Conservation (phyloP, 2,113 vertebrate species). For the Octodon degus region DNA sequence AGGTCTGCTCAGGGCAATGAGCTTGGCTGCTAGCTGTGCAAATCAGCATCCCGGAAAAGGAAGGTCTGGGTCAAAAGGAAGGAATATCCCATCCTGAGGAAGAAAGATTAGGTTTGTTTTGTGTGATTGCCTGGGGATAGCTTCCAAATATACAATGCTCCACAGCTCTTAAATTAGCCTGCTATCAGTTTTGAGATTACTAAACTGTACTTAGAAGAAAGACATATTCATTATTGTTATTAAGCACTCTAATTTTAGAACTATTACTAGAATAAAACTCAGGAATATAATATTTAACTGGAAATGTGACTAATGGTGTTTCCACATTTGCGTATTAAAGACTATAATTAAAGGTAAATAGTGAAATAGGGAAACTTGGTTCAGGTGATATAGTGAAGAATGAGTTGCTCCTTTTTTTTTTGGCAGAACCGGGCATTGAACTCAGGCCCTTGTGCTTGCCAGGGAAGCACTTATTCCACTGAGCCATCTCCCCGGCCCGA, state of each 20-base stretch:
- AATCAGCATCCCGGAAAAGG: conserved; percentile 90
- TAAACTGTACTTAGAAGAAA: conserved; percentile 81
- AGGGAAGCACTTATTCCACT: no score
- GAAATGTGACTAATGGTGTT: conserved; percentile 82
- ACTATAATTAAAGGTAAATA: conserved; percentile 60
- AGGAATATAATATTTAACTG: conserved; percentile 79
- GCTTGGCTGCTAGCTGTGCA: conserved; percentile 82
- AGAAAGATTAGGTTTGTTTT: conserved; percentile 87
- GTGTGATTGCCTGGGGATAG: conserved; percentile 78
- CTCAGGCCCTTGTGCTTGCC: no score
- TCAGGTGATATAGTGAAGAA: not conserved
- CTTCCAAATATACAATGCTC: conserved; percentile 82
- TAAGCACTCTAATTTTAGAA: conserved; percentile 85
- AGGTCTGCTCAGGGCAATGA: conserved; percentile 63
- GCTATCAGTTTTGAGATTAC: conserved; percentile 77
- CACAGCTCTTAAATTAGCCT: conserved; percentile 82
- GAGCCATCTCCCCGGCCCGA: not conserved
- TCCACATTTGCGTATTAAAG: conserved; percentile 70
- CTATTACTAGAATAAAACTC: conserved; percentile 77
- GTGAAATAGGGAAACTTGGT: conserved; percentile 58
- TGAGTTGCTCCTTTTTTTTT: not conserved
- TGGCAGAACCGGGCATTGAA: no score
- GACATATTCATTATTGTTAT: conserved; percentile 86
- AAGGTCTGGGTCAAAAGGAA: conserved; percentile 87
- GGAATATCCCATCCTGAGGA: conserved; percentile 90